Evolutionary conservation across 2,113 vertebrate species (phyloP).

Genomic region (Seriola aureovittata): DNA sequence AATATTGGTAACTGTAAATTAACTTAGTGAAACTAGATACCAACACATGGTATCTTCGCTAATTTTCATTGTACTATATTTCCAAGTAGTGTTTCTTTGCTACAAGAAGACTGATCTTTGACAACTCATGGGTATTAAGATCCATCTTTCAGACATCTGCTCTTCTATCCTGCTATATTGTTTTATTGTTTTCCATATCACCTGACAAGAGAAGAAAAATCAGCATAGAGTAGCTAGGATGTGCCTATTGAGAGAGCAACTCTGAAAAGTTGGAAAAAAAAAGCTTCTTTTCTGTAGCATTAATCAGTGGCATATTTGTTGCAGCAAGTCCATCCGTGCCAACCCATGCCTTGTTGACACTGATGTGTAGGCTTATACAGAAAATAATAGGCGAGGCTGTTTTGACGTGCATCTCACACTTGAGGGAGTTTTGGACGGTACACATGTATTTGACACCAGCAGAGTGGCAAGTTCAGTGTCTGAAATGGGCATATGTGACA

Average conservation of each 20-base stretch:
- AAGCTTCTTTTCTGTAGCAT: conserved; percentile 22
- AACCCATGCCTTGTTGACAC: conserved; percentile 11
- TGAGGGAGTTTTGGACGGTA: conserved; percentile 1
- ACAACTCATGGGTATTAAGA: neutral
- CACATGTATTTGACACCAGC: neutral
- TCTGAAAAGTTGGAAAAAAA: neutral
- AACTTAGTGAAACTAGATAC: neutral
- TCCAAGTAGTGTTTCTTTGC: no score
- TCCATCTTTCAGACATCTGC: neutral
- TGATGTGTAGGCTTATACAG: neutral
- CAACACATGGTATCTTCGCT: no score
- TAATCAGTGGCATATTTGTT: conserved; percentile 15
- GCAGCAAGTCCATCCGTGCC: conserved; percentile 24
- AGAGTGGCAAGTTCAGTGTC: neutral
- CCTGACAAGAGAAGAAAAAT: no score
- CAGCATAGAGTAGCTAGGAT: neutral
- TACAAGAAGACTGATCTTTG: neutral
- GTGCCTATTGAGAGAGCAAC: no score
- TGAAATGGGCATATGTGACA: neutral
- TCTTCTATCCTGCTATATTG: neutral
- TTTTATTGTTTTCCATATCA: neutral
- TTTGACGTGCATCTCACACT: neutral
- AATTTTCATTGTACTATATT: no score
- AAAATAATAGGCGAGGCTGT: conserved; percentile 18
- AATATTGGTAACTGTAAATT: neutral